phyloP scores from a whole-genome alignment of 2,888 invertebrate species.

The Fissipunctia ypsillon region DNA sequence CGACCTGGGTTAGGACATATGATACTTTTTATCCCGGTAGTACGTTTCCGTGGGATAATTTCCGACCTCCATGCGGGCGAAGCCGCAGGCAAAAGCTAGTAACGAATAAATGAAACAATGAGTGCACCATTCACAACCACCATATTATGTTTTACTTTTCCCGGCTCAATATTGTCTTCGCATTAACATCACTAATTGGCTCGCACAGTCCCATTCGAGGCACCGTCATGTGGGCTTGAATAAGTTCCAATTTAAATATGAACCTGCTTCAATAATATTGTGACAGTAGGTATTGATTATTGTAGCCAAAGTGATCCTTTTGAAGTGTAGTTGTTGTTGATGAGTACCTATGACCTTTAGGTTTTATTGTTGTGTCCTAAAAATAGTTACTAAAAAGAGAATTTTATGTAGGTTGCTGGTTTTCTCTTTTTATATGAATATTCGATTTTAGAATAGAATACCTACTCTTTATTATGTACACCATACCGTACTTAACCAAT shows the following conservation, averaged over 20 bases:
- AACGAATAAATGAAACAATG: background rate
- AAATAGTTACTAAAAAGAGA: background rate
- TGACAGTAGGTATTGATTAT: constrained; percentile 13
- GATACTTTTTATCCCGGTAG: too few species aligned
- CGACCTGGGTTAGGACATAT: too few species aligned
- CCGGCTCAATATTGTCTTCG: constrained; percentile 32
- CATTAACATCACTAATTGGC: constrained; percentile 53
- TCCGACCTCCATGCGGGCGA: too few species aligned
- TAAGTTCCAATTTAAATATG: constrained; percentile 40
- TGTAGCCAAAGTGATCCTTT: background rate
- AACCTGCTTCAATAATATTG: constrained; percentile 12
- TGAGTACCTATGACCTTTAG: background rate
- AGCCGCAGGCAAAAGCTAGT: too few species aligned
- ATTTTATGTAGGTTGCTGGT: background rate
- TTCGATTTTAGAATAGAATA: background rate
- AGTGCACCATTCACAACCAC: background rate
- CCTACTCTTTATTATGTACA: too few species aligned
- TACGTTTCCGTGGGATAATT: too few species aligned
- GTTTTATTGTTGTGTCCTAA: background rate
- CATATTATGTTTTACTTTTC: constrained; percentile 27
- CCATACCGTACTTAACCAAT: too few species aligned
- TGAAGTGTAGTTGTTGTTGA: background rate
- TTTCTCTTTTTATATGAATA: background rate
- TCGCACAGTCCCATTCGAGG: constrained; percentile 9
- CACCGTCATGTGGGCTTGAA: constrained; percentile 33